Base-by-base conservation (phyloP, 2,113 vertebrate species). In the Hippocampus barbouri region DNA sequence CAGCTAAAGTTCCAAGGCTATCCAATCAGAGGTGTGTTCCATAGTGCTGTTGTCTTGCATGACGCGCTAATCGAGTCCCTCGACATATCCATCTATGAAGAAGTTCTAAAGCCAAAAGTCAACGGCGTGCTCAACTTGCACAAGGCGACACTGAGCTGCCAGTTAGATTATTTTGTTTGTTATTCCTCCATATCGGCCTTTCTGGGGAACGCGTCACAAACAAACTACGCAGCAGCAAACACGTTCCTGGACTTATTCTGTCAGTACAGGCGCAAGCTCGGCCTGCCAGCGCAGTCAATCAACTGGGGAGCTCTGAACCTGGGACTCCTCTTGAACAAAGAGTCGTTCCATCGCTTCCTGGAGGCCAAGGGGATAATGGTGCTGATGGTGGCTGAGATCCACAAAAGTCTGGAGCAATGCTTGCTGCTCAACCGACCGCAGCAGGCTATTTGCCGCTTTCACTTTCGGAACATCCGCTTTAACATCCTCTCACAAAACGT, bases 81-180 rank as follows among this genome's bases (percentile, higher is more conserved):
- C 65, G 87, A 83, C 51, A 78, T 88, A 80, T 81, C 93, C 68
- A 86, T 92, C 14, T 95, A 92, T 70, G 92, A 94, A 80, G 89
- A 94, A 74, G 94, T 96, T 27, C 71, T 96, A 67, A 92, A 77
- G 68, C 95, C 95, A 11, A 96, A 95, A 90, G 89, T 95, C 18
- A 93, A 90, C 9, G 95, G 94, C 30, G 94, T 77, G 0, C 40
- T 96, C 40, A 95, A 95, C 89, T 90, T 97, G 74, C 94, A 95
- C 45, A 41, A 77, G 73, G 91, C 92, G 70, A 95, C 92, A 54
- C 78, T 68, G 72, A 76, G 86, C 47, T 91, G 91, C 51, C 56
- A 91, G 15, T 79, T 96, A 27, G 93, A 95, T 85, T 94, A 95
- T 77, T 96, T 96, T 91, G 94, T 96, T 41, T 95, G 94, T 75